Conservation (phyloP, 2,113 vertebrate genomes). For the Fregetta grallaria region DNA sequence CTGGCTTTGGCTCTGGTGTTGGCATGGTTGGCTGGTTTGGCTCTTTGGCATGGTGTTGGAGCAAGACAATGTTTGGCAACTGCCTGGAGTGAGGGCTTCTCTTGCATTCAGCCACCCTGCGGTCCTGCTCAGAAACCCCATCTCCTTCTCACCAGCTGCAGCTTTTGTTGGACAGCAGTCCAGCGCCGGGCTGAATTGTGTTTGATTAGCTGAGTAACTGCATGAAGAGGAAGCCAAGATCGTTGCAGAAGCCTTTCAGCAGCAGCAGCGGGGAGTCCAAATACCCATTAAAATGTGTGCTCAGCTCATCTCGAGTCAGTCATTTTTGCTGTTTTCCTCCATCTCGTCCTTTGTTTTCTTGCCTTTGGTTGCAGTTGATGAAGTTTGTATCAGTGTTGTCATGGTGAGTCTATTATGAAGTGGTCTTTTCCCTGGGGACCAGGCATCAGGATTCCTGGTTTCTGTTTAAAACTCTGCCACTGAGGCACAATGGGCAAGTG, state of each 20-base stretch:
- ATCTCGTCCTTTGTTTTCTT: background rate
- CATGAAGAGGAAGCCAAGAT: constrained; percentile 44
- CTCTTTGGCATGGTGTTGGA: background rate
- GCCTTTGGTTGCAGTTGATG: background rate
- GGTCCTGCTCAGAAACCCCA: background rate
- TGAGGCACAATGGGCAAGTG: background rate
- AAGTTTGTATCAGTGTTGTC: constrained; percentile 19
- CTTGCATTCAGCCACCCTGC: background rate
- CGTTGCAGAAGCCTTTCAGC: constrained; percentile 32
- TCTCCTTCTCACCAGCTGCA: background rate
- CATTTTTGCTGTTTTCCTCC: background rate
- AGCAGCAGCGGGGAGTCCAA: constrained; percentile 12
- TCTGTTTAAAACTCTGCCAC: background rate
- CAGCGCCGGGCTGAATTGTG: background rate
- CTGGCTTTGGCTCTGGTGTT: background rate
- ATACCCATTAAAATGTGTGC: constrained; percentile 51
- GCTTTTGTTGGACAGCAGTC: background rate
- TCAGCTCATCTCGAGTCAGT: background rate
- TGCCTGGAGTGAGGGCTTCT: background rate
- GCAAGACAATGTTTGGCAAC: background rate
- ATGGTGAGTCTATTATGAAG: background rate
- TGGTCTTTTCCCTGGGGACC: background rate
- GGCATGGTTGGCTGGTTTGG: background rate
- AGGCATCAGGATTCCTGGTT: background rate
- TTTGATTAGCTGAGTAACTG: constrained; percentile 37